These are phyloP conservation scores for Pyrgilauda ruficollis DNA, from an alignment of 2,113 vertebrate genomes.

Conservation along the genomic window DNA sequence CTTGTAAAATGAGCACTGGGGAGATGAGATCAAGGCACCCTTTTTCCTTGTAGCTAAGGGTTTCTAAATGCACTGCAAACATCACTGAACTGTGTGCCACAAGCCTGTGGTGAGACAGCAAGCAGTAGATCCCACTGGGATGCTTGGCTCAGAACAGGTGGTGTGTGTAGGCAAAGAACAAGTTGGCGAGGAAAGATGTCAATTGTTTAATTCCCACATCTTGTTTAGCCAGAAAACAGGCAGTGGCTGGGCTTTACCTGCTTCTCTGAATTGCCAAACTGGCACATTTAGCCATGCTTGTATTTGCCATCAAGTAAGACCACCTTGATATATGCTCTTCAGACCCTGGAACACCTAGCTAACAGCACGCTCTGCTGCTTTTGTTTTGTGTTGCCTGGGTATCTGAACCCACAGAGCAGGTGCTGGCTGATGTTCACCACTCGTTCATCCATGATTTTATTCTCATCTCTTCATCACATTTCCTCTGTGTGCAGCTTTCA, in stretches of 20 bases:
- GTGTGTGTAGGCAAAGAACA: not conserved
- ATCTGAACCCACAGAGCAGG: not conserved
- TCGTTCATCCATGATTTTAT: fast-evolving
- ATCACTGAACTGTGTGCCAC: not conserved
- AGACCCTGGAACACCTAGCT: not conserved
- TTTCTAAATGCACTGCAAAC: not conserved
- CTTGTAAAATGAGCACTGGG: not conserved
- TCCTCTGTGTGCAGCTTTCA: not conserved
- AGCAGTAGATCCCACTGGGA: not conserved
- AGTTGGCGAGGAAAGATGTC: not conserved
- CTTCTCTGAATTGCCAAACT: not conserved
- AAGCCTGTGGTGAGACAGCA: not conserved
- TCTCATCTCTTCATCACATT: not conserved
- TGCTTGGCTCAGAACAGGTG: not conserved
- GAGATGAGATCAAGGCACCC: not conserved
- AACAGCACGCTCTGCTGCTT: fast-evolving
- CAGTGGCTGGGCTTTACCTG: not conserved
- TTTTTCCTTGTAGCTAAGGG: not conserved
- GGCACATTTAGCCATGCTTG: not conserved
- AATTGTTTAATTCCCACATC: not conserved
- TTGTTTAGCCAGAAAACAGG: not conserved
- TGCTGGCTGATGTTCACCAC: fast-evolving
- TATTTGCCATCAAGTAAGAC: not conserved
- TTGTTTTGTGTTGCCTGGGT: not conserved
- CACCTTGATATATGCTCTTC: not conserved